Evolutionary conservation across 2,113 vertebrate genomes (phyloP).

Genomic region (Xiphophorus hellerii): DNA sequence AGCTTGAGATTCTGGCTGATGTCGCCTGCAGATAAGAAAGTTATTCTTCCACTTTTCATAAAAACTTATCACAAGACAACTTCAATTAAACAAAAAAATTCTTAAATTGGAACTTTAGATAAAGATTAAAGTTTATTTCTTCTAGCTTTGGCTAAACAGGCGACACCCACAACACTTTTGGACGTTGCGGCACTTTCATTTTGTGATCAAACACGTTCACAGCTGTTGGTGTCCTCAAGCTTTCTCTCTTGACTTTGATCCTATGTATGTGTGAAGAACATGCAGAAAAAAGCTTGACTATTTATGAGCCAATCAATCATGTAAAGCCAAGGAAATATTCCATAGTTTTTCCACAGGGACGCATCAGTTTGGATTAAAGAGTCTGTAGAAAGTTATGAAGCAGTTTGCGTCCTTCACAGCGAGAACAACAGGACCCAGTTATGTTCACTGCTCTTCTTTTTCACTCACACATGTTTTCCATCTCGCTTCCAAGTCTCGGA

Average conservation of each 20-base stretch:
- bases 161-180: background rate
- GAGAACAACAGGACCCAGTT: conserved; percentile 36
- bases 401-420: conserved; percentile 16
- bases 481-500: conserved; percentile 40
- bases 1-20: too few relatives aligned
- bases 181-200: background rate
- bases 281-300: background rate
- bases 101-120: background rate
- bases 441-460: conserved; percentile 27
- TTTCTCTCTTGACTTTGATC: background rate
- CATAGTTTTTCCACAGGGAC: conserved; percentile 17
- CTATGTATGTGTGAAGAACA: conserved; percentile 2
- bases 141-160: background rate
- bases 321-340: conserved; percentile 30
- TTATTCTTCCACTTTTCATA: too few relatives aligned
- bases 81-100: too few relatives aligned
- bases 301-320: conserved; percentile 33
- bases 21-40: too few relatives aligned
- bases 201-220: background rate
- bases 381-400: conserved; percentile 13
- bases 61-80: too few relatives aligned
- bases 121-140: background rate
- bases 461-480: conserved; percentile 58
- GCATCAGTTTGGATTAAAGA: conserved; percentile 39
- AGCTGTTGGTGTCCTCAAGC: background rate